phyloP scores from a whole-genome alignment of 2,888 invertebrate genomes.

The Sinodicranocentrus sp. region DNA sequence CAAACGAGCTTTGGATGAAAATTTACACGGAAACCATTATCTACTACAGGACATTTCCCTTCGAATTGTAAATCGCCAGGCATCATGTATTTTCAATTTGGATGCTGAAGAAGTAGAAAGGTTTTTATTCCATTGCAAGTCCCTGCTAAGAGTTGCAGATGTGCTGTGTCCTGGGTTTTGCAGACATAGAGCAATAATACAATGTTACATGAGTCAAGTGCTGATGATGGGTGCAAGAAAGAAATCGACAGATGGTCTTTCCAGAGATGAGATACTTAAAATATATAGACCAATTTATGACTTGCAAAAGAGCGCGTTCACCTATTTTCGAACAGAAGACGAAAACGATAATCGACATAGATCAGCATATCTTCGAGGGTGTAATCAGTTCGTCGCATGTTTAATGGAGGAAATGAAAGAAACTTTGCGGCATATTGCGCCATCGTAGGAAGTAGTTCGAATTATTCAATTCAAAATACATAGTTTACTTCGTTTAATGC shows the following conservation, averaged over 20 bases:
- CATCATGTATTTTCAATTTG: constrained; percentile 61
- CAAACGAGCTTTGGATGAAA: constrained; percentile 43
- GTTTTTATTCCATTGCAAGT: constrained; percentile 62
- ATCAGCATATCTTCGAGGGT: constrained; percentile 27
- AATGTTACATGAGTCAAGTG: constrained; percentile 69
- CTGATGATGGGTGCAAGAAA: constrained; percentile 61
- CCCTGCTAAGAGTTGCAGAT: constrained; percentile 52
- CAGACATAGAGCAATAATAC: constrained; percentile 63
- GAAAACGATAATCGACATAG: constrained; percentile 65
- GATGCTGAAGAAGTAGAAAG: constrained; percentile 55
- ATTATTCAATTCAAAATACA: too few relatives aligned
- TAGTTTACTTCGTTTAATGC: too few relatives aligned
- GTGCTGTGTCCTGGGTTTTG: constrained; percentile 65
- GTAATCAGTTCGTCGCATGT: constrained; percentile 69
- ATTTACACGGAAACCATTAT: constrained; percentile 67
- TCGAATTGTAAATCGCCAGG: constrained; percentile 68
- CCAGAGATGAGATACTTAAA: constrained; percentile 33
- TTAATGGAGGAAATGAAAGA: constrained; percentile 70
- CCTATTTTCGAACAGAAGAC: constrained; percentile 66
- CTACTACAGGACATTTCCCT: constrained; percentile 69
- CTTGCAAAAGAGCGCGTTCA: constrained; percentile 64
- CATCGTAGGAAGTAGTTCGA: too few relatives aligned
- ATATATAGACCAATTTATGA: constrained; percentile 63
- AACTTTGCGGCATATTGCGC: constrained; percentile 29
- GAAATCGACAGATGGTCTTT: constrained; percentile 4